Evolutionary conservation across 2,113 vertebrate species (phyloP).

Genomic region (Cichladusa arquata): DNA sequence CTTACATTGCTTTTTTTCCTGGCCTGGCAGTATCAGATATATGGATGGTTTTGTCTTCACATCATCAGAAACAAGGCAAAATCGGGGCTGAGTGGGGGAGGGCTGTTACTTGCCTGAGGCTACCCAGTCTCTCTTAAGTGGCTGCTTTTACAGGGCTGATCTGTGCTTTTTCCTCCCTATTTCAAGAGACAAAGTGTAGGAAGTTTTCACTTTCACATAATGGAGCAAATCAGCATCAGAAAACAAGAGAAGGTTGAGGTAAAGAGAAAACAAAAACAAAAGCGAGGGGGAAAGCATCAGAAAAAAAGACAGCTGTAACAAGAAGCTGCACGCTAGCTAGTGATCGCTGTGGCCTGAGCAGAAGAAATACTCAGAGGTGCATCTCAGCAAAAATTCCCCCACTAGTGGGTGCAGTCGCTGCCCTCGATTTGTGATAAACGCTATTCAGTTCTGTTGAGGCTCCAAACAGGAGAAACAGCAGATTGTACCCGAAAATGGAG

Average conservation of each 20-base stretch:
- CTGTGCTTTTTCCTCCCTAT: neutral
- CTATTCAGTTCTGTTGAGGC: neutral
- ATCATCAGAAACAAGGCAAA: neutral
- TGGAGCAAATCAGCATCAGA: neutral
- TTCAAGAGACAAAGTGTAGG: neutral
- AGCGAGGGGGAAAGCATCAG: neutral
- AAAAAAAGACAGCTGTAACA: neutral
- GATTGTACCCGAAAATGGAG: neutral
- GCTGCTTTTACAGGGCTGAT: neutral
- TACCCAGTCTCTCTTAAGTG: neutral
- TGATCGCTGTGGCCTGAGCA: neutral
- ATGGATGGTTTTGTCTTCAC: neutral
- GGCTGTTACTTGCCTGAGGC: neutral
- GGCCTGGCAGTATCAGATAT: neutral
- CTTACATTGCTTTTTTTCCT: neutral
- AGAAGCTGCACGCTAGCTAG: neutral
- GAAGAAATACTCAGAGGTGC: neutral
- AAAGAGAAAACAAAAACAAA: neutral
- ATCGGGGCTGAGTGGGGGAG: neutral
- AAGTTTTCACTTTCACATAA: neutral
- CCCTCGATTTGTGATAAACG: neutral
- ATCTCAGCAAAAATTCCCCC: neutral
- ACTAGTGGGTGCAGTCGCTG: conserved; percentile 12
- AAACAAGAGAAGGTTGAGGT: neutral
- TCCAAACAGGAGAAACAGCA: neutral